A percentile compares a stretch with the other conserved stretches of the same genome.
Evolutionary conservation across 2,888 invertebrate genomes (phyloP).

Genomic region (Zhengitettix transpicula): DNA sequence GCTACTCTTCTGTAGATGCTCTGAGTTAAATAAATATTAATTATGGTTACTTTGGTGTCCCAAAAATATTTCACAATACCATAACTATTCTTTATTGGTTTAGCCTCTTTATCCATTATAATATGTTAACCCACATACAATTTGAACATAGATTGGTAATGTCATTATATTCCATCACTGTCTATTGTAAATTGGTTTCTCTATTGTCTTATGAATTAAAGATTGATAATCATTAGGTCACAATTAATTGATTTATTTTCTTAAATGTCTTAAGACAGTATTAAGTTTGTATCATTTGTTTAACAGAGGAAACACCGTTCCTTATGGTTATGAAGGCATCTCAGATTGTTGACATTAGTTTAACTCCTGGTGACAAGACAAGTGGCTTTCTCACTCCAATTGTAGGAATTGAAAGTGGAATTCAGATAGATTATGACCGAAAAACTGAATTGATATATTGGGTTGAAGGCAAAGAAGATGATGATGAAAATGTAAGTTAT

Average conservation of each 20-base stretch:
- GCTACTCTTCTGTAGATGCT: too few species aligned
- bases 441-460: constrained; percentile 71
- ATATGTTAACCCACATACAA: too few species aligned
- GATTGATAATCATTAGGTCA: too few species aligned
- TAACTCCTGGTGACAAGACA: constrained; percentile 57
- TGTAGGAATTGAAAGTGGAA: constrained; percentile 73
- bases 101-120: too few species aligned
- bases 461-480: constrained; percentile 55
- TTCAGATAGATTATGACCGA: constrained; percentile 83
- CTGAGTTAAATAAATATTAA: too few species aligned
- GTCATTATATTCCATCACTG: too few species aligned
- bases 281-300: constrained; percentile 3
- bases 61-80: too few species aligned
- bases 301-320: constrained; percentile 65
- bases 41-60: too few species aligned
- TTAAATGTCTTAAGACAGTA: neutral
- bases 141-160: too few species aligned
- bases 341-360: constrained; percentile 71
- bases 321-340: constrained; percentile 78
- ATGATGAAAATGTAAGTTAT: constrained; percentile 30
- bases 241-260: neutral
- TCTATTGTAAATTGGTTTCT: neutral
- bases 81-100: too few species aligned
- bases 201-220: neutral
- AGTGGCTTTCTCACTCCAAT: constrained; percentile 71